Conservation (phyloP, 1,140 invertebrate species). For the Drosophila pectinifera region DNA sequence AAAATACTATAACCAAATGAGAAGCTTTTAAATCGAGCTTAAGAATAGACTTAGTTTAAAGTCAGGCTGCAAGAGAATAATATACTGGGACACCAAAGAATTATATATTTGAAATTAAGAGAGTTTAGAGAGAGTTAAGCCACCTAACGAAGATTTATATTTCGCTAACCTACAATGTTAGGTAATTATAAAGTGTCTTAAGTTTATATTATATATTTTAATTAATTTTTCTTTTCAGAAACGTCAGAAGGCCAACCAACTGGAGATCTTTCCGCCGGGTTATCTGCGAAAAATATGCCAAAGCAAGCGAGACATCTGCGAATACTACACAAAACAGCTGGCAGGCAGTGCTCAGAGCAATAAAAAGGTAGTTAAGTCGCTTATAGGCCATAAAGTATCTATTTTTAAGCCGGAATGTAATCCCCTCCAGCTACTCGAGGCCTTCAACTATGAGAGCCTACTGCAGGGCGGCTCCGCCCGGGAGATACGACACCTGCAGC, state of each 20-base stretch:
- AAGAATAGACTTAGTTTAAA: not conserved
- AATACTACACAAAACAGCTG: constrained; percentile 63
- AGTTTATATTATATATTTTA: not conserved
- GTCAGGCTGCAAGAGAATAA: too few species aligned
- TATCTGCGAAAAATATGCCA: constrained; percentile 52
- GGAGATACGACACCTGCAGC: constrained; percentile 71
- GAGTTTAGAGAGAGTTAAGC: not conserved
- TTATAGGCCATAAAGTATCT: not conserved
- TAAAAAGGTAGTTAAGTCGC: constrained; percentile 44
- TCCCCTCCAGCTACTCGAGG: constrained; percentile 49
- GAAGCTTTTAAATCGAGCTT: not conserved
- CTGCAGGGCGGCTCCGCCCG: constrained; percentile 68
- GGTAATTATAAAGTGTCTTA: not conserved
- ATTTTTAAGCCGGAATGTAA: not conserved
- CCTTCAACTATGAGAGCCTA: constrained; percentile 69
- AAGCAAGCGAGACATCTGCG: constrained; percentile 54
- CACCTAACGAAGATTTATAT: not conserved
- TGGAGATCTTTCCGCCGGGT: constrained; percentile 58
- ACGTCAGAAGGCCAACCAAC: constrained; percentile 55
- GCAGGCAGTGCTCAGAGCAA: constrained; percentile 59
- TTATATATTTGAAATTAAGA: not conserved
- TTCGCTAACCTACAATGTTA: too few species aligned
- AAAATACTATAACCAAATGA: constrained; percentile 10
- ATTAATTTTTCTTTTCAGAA: constrained; percentile 18
- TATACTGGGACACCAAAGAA: too few species aligned